These are phyloP conservation scores for Aphodius granarius DNA, from an alignment of 2,888 invertebrate species.

Conservation along the genomic window DNA sequence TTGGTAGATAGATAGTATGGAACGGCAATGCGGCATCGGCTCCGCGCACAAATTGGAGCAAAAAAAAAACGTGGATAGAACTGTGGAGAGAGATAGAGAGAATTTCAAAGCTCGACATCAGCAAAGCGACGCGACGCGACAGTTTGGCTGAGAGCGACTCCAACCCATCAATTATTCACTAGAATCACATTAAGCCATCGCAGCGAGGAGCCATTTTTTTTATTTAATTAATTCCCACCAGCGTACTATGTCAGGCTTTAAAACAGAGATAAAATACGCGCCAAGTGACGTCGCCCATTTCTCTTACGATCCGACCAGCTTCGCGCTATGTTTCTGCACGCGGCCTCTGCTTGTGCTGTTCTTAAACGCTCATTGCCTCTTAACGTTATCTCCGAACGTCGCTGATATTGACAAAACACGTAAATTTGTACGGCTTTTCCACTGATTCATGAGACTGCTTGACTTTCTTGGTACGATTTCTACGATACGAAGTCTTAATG, in stretches of 20 bases:
- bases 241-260: constrained; percentile 53
- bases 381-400: constrained; percentile 23
- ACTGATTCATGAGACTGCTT: neutral
- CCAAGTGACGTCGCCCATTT: constrained; percentile 50
- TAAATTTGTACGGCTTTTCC: constrained; percentile 31
- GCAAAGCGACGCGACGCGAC: neutral
- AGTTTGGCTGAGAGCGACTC: constrained; percentile 11
- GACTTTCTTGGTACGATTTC: neutral
- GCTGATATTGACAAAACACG: constrained; percentile 35
- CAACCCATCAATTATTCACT: constrained; percentile 48
- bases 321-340: constrained; percentile 33
- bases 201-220: constrained; percentile 47
- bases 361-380: constrained; percentile 25
- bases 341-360: constrained; percentile 24
- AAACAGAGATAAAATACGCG: constrained; percentile 51
- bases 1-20: neutral
- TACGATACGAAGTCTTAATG: neutral
- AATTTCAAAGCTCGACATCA: neutral
- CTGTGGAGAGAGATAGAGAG: neutral
- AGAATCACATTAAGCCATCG: constrained; percentile 51
- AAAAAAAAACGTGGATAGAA: neutral
- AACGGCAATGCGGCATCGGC: neutral
- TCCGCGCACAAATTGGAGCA: neutral
- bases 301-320: constrained; percentile 46
- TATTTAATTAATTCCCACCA: constrained; percentile 53